Conservation (phyloP, 2,888 invertebrate genomes). For the Nematopogon swammerdamellus region DNA sequence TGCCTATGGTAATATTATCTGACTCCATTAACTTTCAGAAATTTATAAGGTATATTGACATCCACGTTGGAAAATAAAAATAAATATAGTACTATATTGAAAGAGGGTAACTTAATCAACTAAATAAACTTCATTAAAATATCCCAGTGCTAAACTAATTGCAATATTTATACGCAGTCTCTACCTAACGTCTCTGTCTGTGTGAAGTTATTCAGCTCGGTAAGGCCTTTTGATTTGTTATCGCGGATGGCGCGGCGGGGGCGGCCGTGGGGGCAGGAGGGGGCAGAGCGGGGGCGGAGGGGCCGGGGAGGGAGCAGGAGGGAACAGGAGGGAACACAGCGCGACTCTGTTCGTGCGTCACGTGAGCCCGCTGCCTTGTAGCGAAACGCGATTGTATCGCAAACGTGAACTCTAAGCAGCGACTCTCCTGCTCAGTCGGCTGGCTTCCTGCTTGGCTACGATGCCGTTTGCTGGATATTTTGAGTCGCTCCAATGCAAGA, state of each 20-base stretch:
- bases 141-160: too few relatives aligned
- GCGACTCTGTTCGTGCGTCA: constrained; percentile 3
- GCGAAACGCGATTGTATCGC: background rate
- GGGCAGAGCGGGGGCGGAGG: constrained; percentile 1
- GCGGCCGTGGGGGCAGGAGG: background rate
- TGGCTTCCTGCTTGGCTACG: background rate
- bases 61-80: too few relatives aligned
- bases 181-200: background rate
- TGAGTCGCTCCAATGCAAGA: too few relatives aligned
- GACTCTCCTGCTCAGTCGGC: background rate
- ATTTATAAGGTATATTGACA: too few relatives aligned
- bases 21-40: too few relatives aligned
- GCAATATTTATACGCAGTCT: too few relatives aligned
- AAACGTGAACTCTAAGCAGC: background rate
- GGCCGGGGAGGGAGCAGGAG: constrained; percentile 7
- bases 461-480: too few relatives aligned
- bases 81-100: too few relatives aligned
- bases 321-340: background rate
- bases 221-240: background rate
- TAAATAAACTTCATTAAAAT: too few relatives aligned
- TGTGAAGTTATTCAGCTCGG: background rate
- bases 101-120: too few relatives aligned
- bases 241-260: background rate
- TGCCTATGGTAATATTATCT: too few relatives aligned
- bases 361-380: background rate